A percentile compares a stretch with the other conserved stretches of the same genome.
These are phyloP conservation scores for Hermetia illucens DNA, from an alignment of 1,140 invertebrate species.

Conservation along the genomic window DNA sequence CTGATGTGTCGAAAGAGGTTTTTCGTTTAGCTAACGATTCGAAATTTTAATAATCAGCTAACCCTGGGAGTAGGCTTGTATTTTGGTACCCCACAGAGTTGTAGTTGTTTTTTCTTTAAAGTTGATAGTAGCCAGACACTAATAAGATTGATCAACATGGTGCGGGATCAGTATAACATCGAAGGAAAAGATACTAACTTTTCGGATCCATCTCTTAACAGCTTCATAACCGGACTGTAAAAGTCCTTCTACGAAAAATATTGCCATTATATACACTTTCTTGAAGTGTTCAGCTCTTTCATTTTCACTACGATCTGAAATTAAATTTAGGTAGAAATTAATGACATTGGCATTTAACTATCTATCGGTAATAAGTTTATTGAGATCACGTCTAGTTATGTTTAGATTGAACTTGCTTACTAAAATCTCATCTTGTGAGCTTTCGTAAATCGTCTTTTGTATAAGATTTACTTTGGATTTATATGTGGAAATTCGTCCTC, in stretches of 20 bases:
- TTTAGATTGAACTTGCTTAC: slow-evolving; percentile 41
- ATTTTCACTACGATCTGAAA: slow-evolving; percentile 48
- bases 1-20: too few relatives aligned
- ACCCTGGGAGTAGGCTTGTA: too few relatives aligned
- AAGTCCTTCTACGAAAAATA: slow-evolving; percentile 85
- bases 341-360: slow-evolving; percentile 92
- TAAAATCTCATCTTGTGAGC: too few relatives aligned
- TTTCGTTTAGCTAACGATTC: too few relatives aligned
- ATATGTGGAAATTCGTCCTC: too few relatives aligned
- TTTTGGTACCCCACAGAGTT: too few relatives aligned
- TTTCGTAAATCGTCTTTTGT: too few relatives aligned
- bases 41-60: too few relatives aligned
- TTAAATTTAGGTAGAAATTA: slow-evolving; percentile 3
- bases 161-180: slow-evolving; percentile 5
- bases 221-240: slow-evolving; percentile 44
- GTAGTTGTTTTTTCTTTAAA: too few relatives aligned
- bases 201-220: slow-evolving; percentile 70
- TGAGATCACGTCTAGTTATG: too few relatives aligned
- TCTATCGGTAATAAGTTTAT: slow-evolving; percentile 36
- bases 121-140: too few relatives aligned
- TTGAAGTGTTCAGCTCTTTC: slow-evolving; percentile 55
- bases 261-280: slow-evolving; percentile 54
- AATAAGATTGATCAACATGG: slow-evolving; percentile 82
- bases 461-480: too few relatives aligned
- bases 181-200: slow-evolving; percentile 30